Base-by-base conservation (phyloP, 2,888 invertebrate species). In the Nasonovia ribisnigri region DNA sequence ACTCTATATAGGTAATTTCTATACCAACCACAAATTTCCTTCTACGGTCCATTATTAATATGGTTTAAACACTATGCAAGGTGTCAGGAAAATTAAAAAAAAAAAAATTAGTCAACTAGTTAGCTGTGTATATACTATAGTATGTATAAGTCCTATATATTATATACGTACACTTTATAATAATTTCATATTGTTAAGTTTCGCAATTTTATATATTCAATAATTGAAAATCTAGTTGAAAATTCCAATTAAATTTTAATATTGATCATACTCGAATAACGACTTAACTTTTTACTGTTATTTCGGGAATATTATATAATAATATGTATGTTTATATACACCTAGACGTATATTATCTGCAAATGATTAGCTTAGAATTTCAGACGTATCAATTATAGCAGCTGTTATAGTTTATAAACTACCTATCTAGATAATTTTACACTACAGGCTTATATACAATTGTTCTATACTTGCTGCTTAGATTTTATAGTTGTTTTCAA, bases 1-100 rank as follows among this genome's bases (percentile, higher is more conserved):
- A 67, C 46, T 10, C 11, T 29, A 46, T 29, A 46, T 46, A 11
- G 46, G 46, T n/a, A 36, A 36, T 67, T 29, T 20, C 20, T 84
- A 46, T 91, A 54, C n/a, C 54, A n/a, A 54, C 29, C 16, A n/a
- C 54, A 84, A 54, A 54, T 84, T 84, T 91, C 29, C n/a, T 84
- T 1, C 43, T 54, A 43, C 24, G 48, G 43, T 90, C 77, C 67
- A 77, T 90, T 90, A 26, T 57, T 57, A 57, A 8, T 26, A 77
- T 54, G 51, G 51, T 42, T 91, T 84, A 29, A 91, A 84, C 36
- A 8, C 36, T 29, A 84, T 84, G 57, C 29, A 91, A 54, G 42
- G 51, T 43, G 48, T 84, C 20, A 36, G 29, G 57, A 46, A 86
- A 57, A 57, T 86, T 24, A 1, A 11, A 57, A 26, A 43, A 42